Evolutionary conservation across 1,140 invertebrate genomes (phyloP).

Genomic region (Solen grandis): DNA sequence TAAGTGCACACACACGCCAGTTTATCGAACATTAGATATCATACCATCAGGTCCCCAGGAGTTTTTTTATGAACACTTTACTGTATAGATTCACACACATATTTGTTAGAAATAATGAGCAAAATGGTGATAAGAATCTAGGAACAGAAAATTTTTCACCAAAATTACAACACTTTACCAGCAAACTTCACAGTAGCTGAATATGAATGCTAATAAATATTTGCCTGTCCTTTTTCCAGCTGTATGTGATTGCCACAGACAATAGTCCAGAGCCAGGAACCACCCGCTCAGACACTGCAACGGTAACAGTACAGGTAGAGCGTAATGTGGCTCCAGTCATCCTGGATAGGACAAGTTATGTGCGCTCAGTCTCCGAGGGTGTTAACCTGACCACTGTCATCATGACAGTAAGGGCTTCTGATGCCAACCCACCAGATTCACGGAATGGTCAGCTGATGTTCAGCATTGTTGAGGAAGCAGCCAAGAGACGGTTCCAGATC

Average conservation of each 20-base stretch:
- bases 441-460: conserved; percentile 59
- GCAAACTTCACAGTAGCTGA: too few relatives aligned
- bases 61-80: too few relatives aligned
- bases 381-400: conserved; percentile 33
- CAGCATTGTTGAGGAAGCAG: conserved; percentile 47
- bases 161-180: too few relatives aligned
- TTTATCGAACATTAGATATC: too few relatives aligned
- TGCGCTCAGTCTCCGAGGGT: conserved; percentile 52
- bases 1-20: too few relatives aligned
- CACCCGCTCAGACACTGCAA: conserved; percentile 34
- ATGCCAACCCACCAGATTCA: conserved; percentile 56
- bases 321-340: conserved; percentile 61
- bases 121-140: too few relatives aligned
- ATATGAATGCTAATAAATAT: too few relatives aligned
- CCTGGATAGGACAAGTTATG: conserved; percentile 8
- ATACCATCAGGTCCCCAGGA: too few relatives aligned
- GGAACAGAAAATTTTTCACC: too few relatives aligned
- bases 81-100: too few relatives aligned
- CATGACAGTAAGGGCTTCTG: conserved; percentile 43
- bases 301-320: conserved; percentile 56
- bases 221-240: conserved; percentile 50
- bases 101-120: too few relatives aligned
- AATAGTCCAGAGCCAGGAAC: conserved; percentile 10
- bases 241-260: conserved; percentile 55
- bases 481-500: conserved; percentile 58